A percentile compares a stretch with the other conserved stretches of the same genome.
Evolutionary conservation across 2,888 invertebrate genomes (phyloP).

Genomic region (Deladenus siricidicola): DNA sequence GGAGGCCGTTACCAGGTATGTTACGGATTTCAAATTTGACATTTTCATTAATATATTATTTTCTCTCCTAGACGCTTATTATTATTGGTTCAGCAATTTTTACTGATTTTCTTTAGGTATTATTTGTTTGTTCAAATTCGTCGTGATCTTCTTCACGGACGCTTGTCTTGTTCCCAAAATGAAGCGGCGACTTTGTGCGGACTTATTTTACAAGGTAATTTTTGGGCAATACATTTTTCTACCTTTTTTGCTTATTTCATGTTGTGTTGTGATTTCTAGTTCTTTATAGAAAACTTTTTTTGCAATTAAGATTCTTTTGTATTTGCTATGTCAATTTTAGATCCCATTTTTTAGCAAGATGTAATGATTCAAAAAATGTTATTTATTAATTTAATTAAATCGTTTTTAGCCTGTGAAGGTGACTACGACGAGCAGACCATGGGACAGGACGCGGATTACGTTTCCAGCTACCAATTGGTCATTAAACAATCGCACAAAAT

Average conservation of each 20-base stretch:
- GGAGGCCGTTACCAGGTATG: slow-evolving; percentile 76
- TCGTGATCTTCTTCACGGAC: slow-evolving; percentile 84
- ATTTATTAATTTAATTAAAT: neutral
- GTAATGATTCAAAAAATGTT: neutral
- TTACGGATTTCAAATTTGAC: too few species aligned
- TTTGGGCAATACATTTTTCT: too few species aligned
- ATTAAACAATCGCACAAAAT: slow-evolving; percentile 82
- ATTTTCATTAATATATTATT: too few species aligned
- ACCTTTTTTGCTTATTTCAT: too few species aligned
- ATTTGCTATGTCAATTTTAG: too few species aligned
- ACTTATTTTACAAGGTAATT: slow-evolving; percentile 40
- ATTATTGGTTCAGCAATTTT: too few species aligned
- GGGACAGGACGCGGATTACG: slow-evolving; percentile 63
- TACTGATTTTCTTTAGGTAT: slow-evolving; percentile 61
- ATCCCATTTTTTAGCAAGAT: too few species aligned
- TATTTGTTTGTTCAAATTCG: slow-evolving; percentile 87
- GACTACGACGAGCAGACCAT: slow-evolving; percentile 76
- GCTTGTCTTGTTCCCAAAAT: slow-evolving; percentile 76
- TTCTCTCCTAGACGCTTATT: neutral
- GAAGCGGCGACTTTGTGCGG: slow-evolving; percentile 40
- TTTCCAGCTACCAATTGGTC: slow-evolving; percentile 79
- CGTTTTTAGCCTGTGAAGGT: slow-evolving; percentile 74
- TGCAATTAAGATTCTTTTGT: too few species aligned
- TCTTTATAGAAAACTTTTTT: too few species aligned
- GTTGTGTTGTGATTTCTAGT: too few species aligned